These are phyloP conservation scores for Lordiphosa collinella DNA, from an alignment of 1,140 invertebrate species.

Conservation along the genomic window DNA sequence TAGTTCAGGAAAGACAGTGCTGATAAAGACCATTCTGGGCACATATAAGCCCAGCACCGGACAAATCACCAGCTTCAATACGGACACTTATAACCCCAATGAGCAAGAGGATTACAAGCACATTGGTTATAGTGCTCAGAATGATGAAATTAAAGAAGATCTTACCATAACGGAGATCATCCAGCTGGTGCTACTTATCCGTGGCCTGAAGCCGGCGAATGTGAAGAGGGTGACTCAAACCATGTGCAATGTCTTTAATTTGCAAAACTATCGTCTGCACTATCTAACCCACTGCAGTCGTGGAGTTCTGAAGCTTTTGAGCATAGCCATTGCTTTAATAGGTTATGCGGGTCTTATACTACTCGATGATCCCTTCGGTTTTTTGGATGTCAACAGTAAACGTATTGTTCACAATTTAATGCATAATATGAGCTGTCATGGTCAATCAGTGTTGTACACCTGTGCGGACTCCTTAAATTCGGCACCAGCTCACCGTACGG, in stretches of 20 bases:
- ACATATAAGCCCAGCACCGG: conserved; percentile 11
- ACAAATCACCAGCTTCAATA: conserved; percentile 5
- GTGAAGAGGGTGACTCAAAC: neutral
- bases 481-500: conserved; percentile 13
- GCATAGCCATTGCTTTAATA: conserved; percentile 39
- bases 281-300: conserved; percentile 35
- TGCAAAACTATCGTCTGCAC: conserved; percentile 16
- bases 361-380: conserved; percentile 47
- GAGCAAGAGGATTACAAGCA: conserved; percentile 2
- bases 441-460: conserved; percentile 32
- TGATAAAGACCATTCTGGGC: conserved; percentile 40
- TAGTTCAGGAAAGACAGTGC: conserved; percentile 36
- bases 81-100: neutral
- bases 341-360: conserved; percentile 38
- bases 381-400: conserved; percentile 20
- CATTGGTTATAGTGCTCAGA: conserved; percentile 34
- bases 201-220: neutral
- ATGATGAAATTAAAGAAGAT: conserved; percentile 1
- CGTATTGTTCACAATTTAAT: conserved; percentile 20
- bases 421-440: conserved; percentile 8
- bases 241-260: conserved; percentile 26
- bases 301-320: conserved; percentile 35
- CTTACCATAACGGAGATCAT: conserved; percentile 35
- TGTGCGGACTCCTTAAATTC: conserved; percentile 21
- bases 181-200: conserved; percentile 16